phyloP scores from a whole-genome alignment of 2,888 invertebrate genomes.

The Dicyrtomina minuta region DNA sequence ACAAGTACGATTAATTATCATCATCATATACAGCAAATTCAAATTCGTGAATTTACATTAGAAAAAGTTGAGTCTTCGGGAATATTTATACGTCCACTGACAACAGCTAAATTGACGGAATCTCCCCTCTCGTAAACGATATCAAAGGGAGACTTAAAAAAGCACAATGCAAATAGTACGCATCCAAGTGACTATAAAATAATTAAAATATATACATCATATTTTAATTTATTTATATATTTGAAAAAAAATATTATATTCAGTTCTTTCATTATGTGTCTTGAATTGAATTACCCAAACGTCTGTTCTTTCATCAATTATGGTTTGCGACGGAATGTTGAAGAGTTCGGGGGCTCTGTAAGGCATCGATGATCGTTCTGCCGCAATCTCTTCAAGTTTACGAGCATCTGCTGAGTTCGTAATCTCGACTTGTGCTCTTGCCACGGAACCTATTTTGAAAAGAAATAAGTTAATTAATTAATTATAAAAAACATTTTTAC shows the following conservation, averaged over 20 bases:
- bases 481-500: not conserved
- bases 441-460: slow-evolving; percentile 54
- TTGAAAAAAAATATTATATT: slow-evolving; percentile 1
- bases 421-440: slow-evolving; percentile 59
- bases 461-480: too few species aligned
- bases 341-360: slow-evolving; percentile 87
- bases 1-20: too few species aligned
- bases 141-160: slow-evolving; percentile 82
- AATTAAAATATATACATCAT: slow-evolving; percentile 8
- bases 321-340: slow-evolving; percentile 75
- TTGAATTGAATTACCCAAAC: slow-evolving; percentile 69
- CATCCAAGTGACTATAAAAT: slow-evolving; percentile 74
- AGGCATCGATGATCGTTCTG: slow-evolving; percentile 82
- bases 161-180: slow-evolving; percentile 79
- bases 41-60: too few species aligned
- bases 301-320: slow-evolving; percentile 80
- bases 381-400: slow-evolving; percentile 73
- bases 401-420: slow-evolving; percentile 70
- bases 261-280: not conserved
- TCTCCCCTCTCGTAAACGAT: slow-evolving; percentile 79
- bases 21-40: too few species aligned
- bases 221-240: not conserved
- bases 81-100: slow-evolving; percentile 68
- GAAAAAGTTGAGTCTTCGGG: slow-evolving; percentile 69
- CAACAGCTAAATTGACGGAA: slow-evolving; percentile 80